Conservation (phyloP, 2,113 vertebrate genomes). For the Craseonycteris thonglongyai region DNA sequence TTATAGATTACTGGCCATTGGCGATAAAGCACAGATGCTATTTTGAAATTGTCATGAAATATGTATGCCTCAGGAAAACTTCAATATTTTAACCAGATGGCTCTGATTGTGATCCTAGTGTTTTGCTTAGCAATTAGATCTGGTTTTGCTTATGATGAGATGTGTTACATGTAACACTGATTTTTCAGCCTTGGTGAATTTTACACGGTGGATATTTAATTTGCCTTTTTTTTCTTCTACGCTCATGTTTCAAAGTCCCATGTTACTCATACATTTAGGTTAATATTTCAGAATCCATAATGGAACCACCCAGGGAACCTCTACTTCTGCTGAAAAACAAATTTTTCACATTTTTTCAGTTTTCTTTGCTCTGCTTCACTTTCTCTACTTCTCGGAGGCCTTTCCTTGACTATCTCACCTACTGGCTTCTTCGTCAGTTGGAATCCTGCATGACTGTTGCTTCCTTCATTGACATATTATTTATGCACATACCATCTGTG, state of each 20-base stretch:
- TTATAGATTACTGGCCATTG: not conserved
- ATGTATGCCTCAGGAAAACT: not conserved
- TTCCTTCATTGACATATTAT: not conserved
- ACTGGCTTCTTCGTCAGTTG: accelerated
- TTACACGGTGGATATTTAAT: not conserved
- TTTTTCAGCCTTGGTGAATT: not conserved
- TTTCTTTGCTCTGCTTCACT: not conserved
- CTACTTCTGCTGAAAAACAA: not conserved
- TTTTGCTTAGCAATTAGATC: not conserved
- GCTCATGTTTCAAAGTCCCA: not conserved
- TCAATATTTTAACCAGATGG: not conserved
- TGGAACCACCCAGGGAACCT: not conserved
- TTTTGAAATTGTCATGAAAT: not conserved
- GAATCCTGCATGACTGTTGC: accelerated
- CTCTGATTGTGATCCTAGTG: not conserved
- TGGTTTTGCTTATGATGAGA: not conserved
- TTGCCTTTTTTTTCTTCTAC: not conserved
- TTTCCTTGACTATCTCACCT: not conserved
- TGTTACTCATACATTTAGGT: not conserved
- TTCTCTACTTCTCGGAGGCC: accelerated
- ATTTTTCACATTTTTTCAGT: not conserved
- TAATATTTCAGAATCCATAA: not conserved
- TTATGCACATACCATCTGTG: not conserved
- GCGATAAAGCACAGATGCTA: not conserved
- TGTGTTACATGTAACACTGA: not conserved